Percentiles rank a stretch among this genome's conserved stretches.
Conservation (phyloP, 2,888 invertebrate species). For the Blastobasis adustella region DNA sequence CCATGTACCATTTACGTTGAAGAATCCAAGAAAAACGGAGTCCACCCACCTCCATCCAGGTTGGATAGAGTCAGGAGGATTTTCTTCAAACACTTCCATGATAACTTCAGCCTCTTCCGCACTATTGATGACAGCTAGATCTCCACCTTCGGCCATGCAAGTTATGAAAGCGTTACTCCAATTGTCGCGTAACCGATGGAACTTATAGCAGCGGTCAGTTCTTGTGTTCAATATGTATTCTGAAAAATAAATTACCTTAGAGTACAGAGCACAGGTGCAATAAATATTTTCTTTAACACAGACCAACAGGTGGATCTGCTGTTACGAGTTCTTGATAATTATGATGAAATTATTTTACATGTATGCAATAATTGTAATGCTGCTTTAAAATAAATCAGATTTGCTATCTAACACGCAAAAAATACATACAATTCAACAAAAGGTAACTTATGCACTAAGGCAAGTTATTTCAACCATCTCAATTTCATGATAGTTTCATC, state of each 20-base stretch:
- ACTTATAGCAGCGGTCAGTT: constrained; percentile 20
- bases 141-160: constrained; percentile 16
- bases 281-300: too few species aligned
- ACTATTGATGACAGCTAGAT: constrained; percentile 18
- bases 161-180: constrained; percentile 14
- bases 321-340: too few species aligned
- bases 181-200: constrained; percentile 12
- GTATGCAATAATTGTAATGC: too few species aligned
- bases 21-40: constrained; percentile 9
- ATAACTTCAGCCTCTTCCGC: constrained; percentile 10
- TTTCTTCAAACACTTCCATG: constrained; percentile 8
- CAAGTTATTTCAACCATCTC: too few species aligned
- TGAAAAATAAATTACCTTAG: not conserved
- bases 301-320: too few species aligned
- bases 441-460: too few species aligned
- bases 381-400: too few species aligned
- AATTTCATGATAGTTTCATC: too few species aligned
- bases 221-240: not conserved
- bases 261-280: too few species aligned
- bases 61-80: constrained; percentile 3
- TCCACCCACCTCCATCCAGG: constrained; percentile 5
- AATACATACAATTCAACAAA: too few species aligned
- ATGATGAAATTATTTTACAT: too few species aligned
- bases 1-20: constrained; percentile 7
- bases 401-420: too few species aligned